Base-by-base conservation (phyloP, 2,888 invertebrate species). In the Stenolophus ochropezus region DNA sequence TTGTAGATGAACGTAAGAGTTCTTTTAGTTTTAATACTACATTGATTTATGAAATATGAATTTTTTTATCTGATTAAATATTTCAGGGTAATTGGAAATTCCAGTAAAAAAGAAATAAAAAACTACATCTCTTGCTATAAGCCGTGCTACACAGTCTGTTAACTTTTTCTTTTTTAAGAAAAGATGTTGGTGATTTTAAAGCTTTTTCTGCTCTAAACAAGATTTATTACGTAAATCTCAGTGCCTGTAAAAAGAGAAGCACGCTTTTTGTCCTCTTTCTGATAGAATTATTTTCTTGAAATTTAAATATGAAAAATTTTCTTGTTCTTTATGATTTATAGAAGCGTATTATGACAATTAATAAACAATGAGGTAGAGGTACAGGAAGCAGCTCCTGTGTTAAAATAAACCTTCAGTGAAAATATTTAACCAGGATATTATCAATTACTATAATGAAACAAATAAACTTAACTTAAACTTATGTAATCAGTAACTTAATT, bases 121-220 rank as follows among this genome's bases (percentile, higher is more conserved):
- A 69, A 33, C 16, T 27, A 33, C 16, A n/a, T 25, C n/a, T 61
- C 21, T 23, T 33, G 11, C 65, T 33, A 33, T 18, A 69, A 33
- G 18, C 33, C 65, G 33, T 69, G 27, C 65, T 69, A 18, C 18
- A 33, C 33, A 69, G 65, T 33, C 18, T 69, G 65, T 27, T 69
- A 33, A 69, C 23, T 25, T 27, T 69, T 69, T 69, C 42, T 69
- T 69, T 69, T 69, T 42, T 18, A 33, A 18, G 65, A 27, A 69
- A 69, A 69, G 65, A 69, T 69, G 65, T 69, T 69, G 33, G 65
- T 69, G 65, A 69, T 69, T 69, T 69, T 69, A 69, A 33, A 69
- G 65, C 65, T 69, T 69, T 65, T 69, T 69, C 65, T 69, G 14
- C 33, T 14, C 42, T 69, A 33, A 69, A 69, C 33, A 69, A 69